Evolutionary conservation across 2,113 vertebrate genomes (phyloP).

Genomic region (Xenopus tropicalis): UCB_Xtro_10.0 CM004449.2:102724501-102725000

Average conservation of each 20-base stretch:
- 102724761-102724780: no score
- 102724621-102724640: neutral
- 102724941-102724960: no score
- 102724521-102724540: constrained; percentile 17
- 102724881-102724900: no score
- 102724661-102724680: constrained; percentile 22
- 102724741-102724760: neutral
- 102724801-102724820: no score
- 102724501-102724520: constrained; percentile 18
- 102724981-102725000: no score
- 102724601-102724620: constrained; percentile 32
- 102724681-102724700: constrained; percentile 17
- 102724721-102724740: constrained; percentile 30
- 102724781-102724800: no score
- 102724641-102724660: constrained; percentile 6
- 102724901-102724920: no score
- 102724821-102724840: no score
- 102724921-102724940: no score
- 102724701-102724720: constrained; percentile 28
- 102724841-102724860: no score
- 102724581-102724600: constrained; percentile 9
- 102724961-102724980: no score
- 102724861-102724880: no score
- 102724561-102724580: constrained; percentile 1
- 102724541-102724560: constrained; percentile 8